Percentiles rank a stretch among this genome's conserved stretches.
Conservation (phyloP, 1,140 invertebrate genomes). For the Meloidogyne exigua region DNA sequence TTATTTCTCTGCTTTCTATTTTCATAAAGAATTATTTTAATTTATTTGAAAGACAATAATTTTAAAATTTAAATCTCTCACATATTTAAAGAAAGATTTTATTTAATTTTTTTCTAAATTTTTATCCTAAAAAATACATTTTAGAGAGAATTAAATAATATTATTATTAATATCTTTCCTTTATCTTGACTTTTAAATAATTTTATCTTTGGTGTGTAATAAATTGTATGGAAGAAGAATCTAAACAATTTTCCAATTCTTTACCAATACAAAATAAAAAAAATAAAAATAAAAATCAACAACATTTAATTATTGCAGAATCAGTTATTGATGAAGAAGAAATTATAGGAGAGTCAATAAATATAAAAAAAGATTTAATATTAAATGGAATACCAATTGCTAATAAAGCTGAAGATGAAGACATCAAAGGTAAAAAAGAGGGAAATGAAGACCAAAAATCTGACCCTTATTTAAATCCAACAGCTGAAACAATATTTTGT, state of each 20-base stretch:
- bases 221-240: not conserved
- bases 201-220: not conserved
- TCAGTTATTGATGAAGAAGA: conserved; percentile 4
- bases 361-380: not conserved
- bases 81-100: no score
- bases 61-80: no score
- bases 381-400: conserved; percentile 4
- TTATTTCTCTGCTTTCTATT: no score
- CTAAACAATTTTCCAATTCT: not conserved
- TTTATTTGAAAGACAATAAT: no score
- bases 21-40: no score
- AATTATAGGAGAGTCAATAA: not conserved
- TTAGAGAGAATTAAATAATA: no score
- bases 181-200: no score
- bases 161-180: no score
- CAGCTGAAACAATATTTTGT: not conserved
- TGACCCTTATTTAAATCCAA: not conserved
- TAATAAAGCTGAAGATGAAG: not conserved
- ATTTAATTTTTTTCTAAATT: not conserved
- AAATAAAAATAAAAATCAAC: not conserved
- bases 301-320: not conserved
- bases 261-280: not conserved
- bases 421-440: not conserved
- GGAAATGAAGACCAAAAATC: not conserved
- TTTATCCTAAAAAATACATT: not conserved